phyloP scores from a whole-genome alignment of 2,888 invertebrate genomes.

The Nymphalis polychloros region DNA sequence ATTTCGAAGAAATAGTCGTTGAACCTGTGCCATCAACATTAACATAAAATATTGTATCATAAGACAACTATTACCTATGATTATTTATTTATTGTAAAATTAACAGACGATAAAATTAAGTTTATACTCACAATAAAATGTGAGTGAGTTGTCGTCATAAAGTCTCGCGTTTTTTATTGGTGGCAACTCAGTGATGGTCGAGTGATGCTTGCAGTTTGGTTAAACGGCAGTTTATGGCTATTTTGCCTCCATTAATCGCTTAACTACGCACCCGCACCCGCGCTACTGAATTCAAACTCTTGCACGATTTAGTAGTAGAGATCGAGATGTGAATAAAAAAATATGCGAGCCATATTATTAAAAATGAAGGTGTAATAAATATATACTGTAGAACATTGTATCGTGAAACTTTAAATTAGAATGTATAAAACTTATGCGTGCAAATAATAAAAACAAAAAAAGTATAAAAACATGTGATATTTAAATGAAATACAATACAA shows the following conservation, averaged over 20 bases:
- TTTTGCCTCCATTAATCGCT: constrained; percentile 81
- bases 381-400: too few relatives aligned
- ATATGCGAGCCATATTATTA: too few relatives aligned
- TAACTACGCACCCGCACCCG: constrained; percentile 78
- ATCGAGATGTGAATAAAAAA: background rate
- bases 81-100: constrained; percentile 81
- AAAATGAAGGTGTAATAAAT: too few relatives aligned
- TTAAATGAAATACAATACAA: background rate
- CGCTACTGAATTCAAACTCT: constrained; percentile 64
- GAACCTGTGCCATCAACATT: background rate
- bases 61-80: constrained; percentile 71
- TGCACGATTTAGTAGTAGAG: constrained; percentile 2
- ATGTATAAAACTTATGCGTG: too few relatives aligned
- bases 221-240: constrained; percentile 81
- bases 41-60: constrained; percentile 63
- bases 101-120: constrained; percentile 82
- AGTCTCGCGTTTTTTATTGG: constrained; percentile 82
- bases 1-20: too few relatives aligned
- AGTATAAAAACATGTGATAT: background rate
- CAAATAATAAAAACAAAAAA: background rate
- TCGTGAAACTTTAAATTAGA: too few relatives aligned
- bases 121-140: constrained; percentile 82
- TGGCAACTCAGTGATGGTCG: constrained; percentile 74
- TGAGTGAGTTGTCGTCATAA: constrained; percentile 82
- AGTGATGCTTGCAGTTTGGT: constrained; percentile 80